Evolutionary conservation across 2,888 invertebrate genomes (phyloP), one percentile per base, ranked within the genome.

Genomic region (Pheosia tremula): DNA sequence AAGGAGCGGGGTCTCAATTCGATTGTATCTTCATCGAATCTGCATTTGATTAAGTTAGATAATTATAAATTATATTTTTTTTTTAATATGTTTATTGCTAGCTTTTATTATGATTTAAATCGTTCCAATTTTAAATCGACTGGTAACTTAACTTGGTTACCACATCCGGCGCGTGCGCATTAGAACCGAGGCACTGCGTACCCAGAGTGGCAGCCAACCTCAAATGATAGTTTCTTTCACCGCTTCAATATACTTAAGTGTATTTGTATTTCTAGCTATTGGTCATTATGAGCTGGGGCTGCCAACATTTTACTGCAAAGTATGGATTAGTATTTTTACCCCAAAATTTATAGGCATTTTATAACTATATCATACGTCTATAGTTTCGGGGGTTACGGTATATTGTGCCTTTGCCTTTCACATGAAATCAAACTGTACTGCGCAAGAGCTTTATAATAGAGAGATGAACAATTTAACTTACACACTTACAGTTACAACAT

Each of bases 91-190:
- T 24, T 24, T 24, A 24, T 24, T 24, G 8, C 24, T 50, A 8
- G 8, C 24, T 50, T 50, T 50, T 50, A 50, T 50, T 50, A 24
- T 3, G 24, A 24, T 50, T 50, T 24, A 50, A 24, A 50, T 24
- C 24, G 38, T 53, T 53, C 37, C 53, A 37, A 13, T 41, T 56
- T 10, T 38, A 56, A 56, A 11, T 53, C 54, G n/a, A 38, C 54
- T 61, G 59, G 50, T 53, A 58, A 38, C 49, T 47, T 53, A 59
- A 47, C 24, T 24, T 24, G 24, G 49, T 68, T 72, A 79, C 87
- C 89, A 81, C 91, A 92, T 92, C 92, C 92, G 90, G 88, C 83
- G 89, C 85, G 63, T 71, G 87, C 81, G 83, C 82, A 84, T 80
- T 87, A 90, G 90, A 91, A 91, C 80, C 81, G 76, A 80, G 72